Base-by-base conservation (phyloP, 2,113 vertebrate species). In the Calcarius ornatus region DNA sequence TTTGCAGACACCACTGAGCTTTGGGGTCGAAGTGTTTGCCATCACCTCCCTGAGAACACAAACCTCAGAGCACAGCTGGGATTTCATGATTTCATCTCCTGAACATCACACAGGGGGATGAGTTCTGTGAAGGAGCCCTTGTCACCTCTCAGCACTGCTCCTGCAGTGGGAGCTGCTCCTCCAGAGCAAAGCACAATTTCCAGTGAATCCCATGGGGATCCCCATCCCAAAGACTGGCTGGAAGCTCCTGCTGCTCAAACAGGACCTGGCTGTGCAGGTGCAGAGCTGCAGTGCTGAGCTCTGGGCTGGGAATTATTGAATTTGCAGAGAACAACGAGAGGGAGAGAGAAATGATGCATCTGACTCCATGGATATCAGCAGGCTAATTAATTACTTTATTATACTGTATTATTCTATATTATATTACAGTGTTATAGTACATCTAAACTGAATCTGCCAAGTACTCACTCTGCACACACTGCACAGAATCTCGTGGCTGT, bases 171-270 rank as follows among this genome's bases (percentile, higher is more conserved):
- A 88, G 7, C 56, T 38, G 12, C 35, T 47, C 45, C 28, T 78
- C 24, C 42, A 9, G 48, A 72, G 64, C 2, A 27, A 30, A 51
- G n/a, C 27, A 5, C 21, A 3, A 0, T 15, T 75, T 11, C 27
- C 22, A 47, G 17, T 0, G 0, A 19, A 64, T 5, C 20, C 56
- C 28, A 2, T 0, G 5, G 0, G 2, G 33, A 75, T 33, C 28
- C 47, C 6, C 5, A 28, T 2, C 23, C 43, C 2, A 0, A 8
- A 33, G 12, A 2, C 14, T 11, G 51, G 15, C 81, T 77, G 57
- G 48, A 30, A 63, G 35, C 76, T 23, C 10, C 3, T 3, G 3
- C 48, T 1, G 37, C 81, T 56, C 14, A 2, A 40, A 5, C 2
- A 4, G 56, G 37, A 51, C 4, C 31, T n/a, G n/a, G n/a, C n/a